Base-by-base conservation (phyloP, 2,888 invertebrate species). In the Aethes cnicana region DNA sequence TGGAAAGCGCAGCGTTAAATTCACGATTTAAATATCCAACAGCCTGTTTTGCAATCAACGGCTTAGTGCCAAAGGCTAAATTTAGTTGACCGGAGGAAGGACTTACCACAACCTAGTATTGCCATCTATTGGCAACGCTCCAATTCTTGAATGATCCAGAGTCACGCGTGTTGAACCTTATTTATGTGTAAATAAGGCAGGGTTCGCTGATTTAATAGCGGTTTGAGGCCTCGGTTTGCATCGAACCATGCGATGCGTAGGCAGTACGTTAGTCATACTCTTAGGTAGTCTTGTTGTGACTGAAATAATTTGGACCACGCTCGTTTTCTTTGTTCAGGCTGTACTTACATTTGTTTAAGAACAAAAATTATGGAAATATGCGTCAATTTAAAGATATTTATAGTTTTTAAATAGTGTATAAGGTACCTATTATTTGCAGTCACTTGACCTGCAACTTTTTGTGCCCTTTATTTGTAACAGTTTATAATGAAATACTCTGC, bases 51-150 rank as follows among this genome's bases (percentile, higher is more conserved):
- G 36, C 43, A 44, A 44, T 36, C 39, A 23, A 20, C 43, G 16
- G 26, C 26, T 32, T 12, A 16, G 28, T 50, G 50, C 50, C 50
- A 50, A 36, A 43, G 43, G 50, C 43, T 50, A 50, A 50, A 44
- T 50, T 23, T 50, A 50, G 43, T 43, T 26, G 28, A 11, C 43
- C 36, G 17, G 30, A 41, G 41, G 41, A 42, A 50, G 50, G 50
- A 50, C 36, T 50, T 43, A 28, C 50, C 43, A 50, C 43, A 50
- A 50, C 50, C 43, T 50, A 50, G 43, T 37, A 42, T 43, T 50
- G 50, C 50, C 43, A 50, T 48, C 35, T 11, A 35, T 44, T 50
- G 50, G 50, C 50, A 23, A 9, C 5, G 36, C 8, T 14, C 50
- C 50, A 50, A 28, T 5, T 43, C 30, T 37, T 23, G 16, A 28